Base-by-base conservation (phyloP, 2,888 invertebrate species). In the Phasia obesa region DNA sequence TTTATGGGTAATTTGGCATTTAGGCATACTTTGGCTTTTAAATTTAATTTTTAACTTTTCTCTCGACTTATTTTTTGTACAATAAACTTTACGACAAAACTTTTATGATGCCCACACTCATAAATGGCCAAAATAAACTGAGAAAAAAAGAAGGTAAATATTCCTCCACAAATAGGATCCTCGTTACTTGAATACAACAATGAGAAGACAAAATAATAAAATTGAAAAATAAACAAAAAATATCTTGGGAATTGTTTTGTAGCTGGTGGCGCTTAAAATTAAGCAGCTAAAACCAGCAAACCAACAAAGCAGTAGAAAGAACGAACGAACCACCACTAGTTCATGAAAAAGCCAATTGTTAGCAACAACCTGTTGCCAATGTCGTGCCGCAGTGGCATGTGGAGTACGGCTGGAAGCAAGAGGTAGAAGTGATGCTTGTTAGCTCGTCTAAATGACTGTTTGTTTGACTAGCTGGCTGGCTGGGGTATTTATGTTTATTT, bases 231-330 rank as follows among this genome's bases (percentile, higher is more conserved):
- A 42, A 62, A 27, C 23, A 31, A 64, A 27, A 62, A 49, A 38
- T 23, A 51, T 59, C 64, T 74, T 74, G 78, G 55, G 69, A 73
- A 77, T 60, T 65, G 65, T 70, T 74, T 71, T 84, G 59, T 85
- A 79, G 87, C 84, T 84, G 85, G 85, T 88, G 89, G 89, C 89
- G 88, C 88, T 88, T 88, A 86, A 84, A 84, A 84, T 84, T 82
- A 82, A 81, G 80, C 84, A 81, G 76, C 76, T 53, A 71, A 70
- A 70, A 60, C 44, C 60, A 81, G 62, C 73, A 73, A 73, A 85
- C 17, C 17, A 47, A 85, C 81, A 85, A 44, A 67, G 51, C 47
- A 60, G 74, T 74, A 59, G 44, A 62, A 59, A n/a, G n/a, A n/a
- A n/a, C n/a, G n/a, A n/a, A n/a, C n/a, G n/a, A n/a, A n/a, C n/a